Percentiles rank a stretch among this genome's conserved stretches.
Conservation (phyloP, 2,113 vertebrate species). For the Diadophis punctatus region DNA sequence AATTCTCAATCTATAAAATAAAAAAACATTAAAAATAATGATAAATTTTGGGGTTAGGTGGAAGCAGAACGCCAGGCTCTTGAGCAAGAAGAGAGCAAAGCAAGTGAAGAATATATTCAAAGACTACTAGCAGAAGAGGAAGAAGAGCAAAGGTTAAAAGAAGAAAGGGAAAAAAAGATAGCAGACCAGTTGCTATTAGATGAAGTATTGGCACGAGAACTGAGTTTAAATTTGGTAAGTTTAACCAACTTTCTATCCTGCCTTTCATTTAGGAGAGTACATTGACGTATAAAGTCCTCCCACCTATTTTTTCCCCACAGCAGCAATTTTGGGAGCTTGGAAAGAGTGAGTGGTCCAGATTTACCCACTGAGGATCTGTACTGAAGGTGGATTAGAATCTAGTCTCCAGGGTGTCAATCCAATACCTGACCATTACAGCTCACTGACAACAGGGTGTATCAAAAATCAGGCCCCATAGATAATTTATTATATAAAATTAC, state of each 20-base stretch:
- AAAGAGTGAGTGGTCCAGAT: neutral
- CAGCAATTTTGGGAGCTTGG: neutral
- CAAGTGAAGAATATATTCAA: constrained; percentile 86
- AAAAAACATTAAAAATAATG: neutral
- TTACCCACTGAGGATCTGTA: neutral
- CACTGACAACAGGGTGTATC: neutral
- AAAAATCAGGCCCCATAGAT: neutral
- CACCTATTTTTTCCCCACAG: neutral
- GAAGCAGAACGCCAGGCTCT: constrained; percentile 76
- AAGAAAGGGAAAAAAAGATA: constrained; percentile 67
- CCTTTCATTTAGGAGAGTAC: neutral
- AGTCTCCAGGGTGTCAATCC: neutral
- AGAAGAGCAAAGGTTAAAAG: constrained; percentile 63
- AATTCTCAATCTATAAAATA: neutral
- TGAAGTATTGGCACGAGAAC: constrained; percentile 77
- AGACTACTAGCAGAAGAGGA: constrained; percentile 80
- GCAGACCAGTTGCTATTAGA: constrained; percentile 79
- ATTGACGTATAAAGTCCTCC: neutral
- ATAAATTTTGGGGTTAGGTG: constrained; percentile 65
- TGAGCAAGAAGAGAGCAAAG: constrained; percentile 82
- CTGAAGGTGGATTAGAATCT: neutral
- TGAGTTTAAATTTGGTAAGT: constrained; percentile 81
- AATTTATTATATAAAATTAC: neutral
- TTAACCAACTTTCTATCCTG: neutral
- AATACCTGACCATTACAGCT: neutral